A percentile compares a stretch with the other conserved stretches of the same genome.
These are phyloP conservation scores for Bhutanitis thaidina DNA, from an alignment of 2,888 invertebrate genomes.

Conservation along the genomic window DNA sequence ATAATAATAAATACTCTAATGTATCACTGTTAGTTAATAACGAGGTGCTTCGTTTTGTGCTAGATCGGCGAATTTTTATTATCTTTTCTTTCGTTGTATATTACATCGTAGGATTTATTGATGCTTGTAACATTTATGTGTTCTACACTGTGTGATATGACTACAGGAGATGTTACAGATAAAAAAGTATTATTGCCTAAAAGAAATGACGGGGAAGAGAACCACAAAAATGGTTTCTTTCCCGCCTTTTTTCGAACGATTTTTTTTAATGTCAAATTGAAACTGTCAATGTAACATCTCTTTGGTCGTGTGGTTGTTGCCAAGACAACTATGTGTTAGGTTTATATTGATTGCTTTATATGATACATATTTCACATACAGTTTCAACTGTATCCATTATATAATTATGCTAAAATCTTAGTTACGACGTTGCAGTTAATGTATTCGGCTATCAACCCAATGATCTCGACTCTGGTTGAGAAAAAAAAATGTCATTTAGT, in stretches of 20 bases:
- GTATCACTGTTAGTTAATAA: slow-evolving; percentile 37
- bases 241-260: not conserved
- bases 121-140: slow-evolving; percentile 40
- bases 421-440: not conserved
- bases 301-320: slow-evolving; percentile 2
- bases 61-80: slow-evolving; percentile 33
- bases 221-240: not conserved
- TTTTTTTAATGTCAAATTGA: not conserved
- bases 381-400: not conserved
- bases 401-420: not conserved
- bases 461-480: no score
- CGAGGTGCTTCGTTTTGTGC: slow-evolving; percentile 52
- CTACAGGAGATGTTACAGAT: slow-evolving; percentile 17
- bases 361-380: not conserved
- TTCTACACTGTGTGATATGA: slow-evolving; percentile 29
- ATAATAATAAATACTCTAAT: slow-evolving; percentile 36
- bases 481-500: no score
- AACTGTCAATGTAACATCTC: not conserved
- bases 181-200: slow-evolving; percentile 3
- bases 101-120: slow-evolving; percentile 49
- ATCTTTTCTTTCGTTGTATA: slow-evolving; percentile 45
- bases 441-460: not conserved
- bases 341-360: slow-evolving; percentile 13
- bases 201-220: not conserved
- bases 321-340: not conserved